These are phyloP conservation scores for Phyllostomus hastatus DNA, from an alignment of 2,113 vertebrate species.

Conservation along the genomic window DNA sequence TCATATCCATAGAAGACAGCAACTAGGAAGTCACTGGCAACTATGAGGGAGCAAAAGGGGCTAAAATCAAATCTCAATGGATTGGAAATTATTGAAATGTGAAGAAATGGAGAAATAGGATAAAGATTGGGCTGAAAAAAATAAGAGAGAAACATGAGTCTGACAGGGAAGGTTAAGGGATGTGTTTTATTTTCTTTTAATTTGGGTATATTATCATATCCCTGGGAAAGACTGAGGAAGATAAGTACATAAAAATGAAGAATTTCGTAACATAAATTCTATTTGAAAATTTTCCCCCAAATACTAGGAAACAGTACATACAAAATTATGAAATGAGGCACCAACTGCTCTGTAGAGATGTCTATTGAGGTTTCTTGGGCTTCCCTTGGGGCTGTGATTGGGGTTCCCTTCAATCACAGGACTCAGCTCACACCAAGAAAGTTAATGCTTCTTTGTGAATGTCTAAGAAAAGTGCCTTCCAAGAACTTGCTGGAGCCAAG, in stretches of 20 bases:
- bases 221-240: neutral
- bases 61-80: neutral
- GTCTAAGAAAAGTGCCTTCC: neutral
- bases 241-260: neutral
- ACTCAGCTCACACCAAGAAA: neutral
- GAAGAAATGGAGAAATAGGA: neutral
- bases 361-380: neutral
- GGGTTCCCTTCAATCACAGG: neutral
- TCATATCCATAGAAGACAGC: neutral
- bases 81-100: neutral
- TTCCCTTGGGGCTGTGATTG: neutral
- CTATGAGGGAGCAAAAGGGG: neutral
- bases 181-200: neutral
- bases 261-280: neutral
- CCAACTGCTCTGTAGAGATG: fast-evolving
- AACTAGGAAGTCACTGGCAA: neutral
- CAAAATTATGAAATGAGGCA: neutral
- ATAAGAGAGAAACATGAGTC: neutral
- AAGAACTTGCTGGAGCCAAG: neutral
- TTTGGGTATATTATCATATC: neutral
- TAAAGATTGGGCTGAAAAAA: neutral
- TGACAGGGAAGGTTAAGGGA: neutral
- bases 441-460: neutral
- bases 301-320: neutral
- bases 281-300: neutral